Evolutionary conservation across 2,113 vertebrate species (phyloP), one percentile per base, ranked within the genome.

Genomic region (Tetrax tetrax): DNA sequence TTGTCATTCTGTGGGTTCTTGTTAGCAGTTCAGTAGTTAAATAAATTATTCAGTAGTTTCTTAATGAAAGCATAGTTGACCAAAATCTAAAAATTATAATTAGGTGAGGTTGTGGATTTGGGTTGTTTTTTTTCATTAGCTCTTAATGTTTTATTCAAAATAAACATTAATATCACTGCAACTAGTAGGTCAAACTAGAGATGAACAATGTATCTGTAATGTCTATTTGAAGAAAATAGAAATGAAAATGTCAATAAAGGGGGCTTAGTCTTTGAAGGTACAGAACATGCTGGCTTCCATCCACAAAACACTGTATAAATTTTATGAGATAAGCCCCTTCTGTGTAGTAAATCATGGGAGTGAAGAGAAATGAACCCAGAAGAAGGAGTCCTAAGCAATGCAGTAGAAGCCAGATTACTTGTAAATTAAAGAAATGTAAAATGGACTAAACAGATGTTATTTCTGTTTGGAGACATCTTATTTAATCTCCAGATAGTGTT

Each of bases 251-350:
- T 61, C 70, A 19, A 3, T 56, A 29, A 89, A 19, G 9, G 7
- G 25, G 43, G 3, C 7, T 79, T 45, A 60, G 48, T 23, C 19
- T 85, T 82, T 72, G 65, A 90, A 91, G 4, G 4, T 66, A 50
- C 20, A 87, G 75, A 75, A 59, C 8, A 7, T 76, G 45, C 16
- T 68, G 70, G 69, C 78, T 87, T 87, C 65, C 47, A 48, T 82
- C 57, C 84, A 85, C 38, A 75, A 48, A 91, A 71, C 13, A 71
- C 19, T 71, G 11, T 53, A 54, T 64, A 93, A 79, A 77, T 90
- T 86, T 93, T 83, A 87, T 90, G 66, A 94, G 65, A 90, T 94
- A 94, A 95, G 27, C 50, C 63, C 41, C 45, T 92, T 90, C 37
- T 56, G 66, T 56, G 15, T 33, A 65, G n/a, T 86, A 97, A 93